phyloP scores from a whole-genome alignment of 2,888 invertebrate species.

The Trichogramma evanescens region DNA sequence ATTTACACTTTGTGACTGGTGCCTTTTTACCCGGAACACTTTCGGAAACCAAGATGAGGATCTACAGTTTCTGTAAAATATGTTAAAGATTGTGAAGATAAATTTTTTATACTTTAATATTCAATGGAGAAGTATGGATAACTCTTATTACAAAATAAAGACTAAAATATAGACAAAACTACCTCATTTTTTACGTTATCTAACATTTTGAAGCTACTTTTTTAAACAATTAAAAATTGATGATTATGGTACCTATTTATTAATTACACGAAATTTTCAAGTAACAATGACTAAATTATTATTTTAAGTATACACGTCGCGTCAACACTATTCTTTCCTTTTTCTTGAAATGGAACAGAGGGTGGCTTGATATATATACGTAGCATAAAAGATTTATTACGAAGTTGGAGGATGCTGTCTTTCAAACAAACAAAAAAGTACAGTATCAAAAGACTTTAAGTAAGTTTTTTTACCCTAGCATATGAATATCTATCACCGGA shows the following conservation, averaged over 20 bases:
- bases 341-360: not conserved
- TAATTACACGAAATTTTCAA: no score
- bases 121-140: not conserved
- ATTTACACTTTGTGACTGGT: not conserved
- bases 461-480: not conserved
- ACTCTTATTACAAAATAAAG: not conserved
- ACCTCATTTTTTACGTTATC: not conserved
- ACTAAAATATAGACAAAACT: not conserved
- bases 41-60: no score
- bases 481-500: constrained; percentile 12
- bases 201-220: no score
- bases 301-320: not conserved
- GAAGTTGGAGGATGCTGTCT: not conserved
- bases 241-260: no score
- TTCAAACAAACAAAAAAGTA: not conserved
- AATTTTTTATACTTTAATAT: not conserved
- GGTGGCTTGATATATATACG: not conserved
- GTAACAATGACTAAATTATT: no score
- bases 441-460: constrained; percentile 4
- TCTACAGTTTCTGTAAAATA: not conserved
- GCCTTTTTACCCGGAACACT: no score
- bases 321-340: not conserved
- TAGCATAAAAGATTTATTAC: constrained; percentile 5
- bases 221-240: no score
- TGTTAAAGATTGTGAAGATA: no score